Percentiles rank a stretch among this genome's conserved stretches.
Evolutionary conservation across 1,140 invertebrate genomes (phyloP).

Genomic region (Dendrolimus kikuchii): DNA sequence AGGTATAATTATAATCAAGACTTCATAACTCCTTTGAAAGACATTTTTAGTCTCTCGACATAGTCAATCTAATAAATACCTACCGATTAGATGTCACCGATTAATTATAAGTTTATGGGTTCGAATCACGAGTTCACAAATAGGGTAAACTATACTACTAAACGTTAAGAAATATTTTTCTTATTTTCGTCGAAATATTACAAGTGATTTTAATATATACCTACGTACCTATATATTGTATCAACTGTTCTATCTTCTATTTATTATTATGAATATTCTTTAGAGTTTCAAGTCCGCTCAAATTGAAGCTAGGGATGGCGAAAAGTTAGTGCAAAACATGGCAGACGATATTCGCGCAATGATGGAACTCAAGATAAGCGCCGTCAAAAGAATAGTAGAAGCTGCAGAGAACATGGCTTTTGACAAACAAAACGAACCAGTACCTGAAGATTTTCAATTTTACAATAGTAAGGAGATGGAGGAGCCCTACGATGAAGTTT

Average conservation of each 20-base stretch:
- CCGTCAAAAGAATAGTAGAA: constrained; percentile 88
- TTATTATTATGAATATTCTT: constrained; percentile 12
- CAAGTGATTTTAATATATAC: too few species aligned
- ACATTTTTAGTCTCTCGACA: too few species aligned
- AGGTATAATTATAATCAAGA: too few species aligned
- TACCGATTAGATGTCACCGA: too few species aligned
- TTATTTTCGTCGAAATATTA: too few species aligned
- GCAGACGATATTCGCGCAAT: constrained; percentile 84
- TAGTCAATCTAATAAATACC: too few species aligned
- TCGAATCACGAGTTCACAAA: too few species aligned
- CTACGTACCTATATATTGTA: neutral
- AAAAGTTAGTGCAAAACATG: constrained; percentile 81
- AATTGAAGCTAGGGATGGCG: constrained; percentile 79
- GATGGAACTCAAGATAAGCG: constrained; percentile 89
- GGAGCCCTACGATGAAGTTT: constrained; percentile 53
- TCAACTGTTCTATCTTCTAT: neutral
- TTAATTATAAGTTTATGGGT: too few species aligned
- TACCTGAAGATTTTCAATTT: constrained; percentile 78
- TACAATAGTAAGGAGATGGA: constrained; percentile 84
- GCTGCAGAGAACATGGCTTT: constrained; percentile 83
- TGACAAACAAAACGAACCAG: constrained; percentile 69
- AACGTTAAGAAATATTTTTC: too few species aligned
- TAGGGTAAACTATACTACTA: too few species aligned
- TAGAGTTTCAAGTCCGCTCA: constrained; percentile 83
- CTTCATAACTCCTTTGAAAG: too few species aligned